phyloP scores from a whole-genome alignment of 2,113 vertebrate species.

The Nanorana parkeri region DNA sequence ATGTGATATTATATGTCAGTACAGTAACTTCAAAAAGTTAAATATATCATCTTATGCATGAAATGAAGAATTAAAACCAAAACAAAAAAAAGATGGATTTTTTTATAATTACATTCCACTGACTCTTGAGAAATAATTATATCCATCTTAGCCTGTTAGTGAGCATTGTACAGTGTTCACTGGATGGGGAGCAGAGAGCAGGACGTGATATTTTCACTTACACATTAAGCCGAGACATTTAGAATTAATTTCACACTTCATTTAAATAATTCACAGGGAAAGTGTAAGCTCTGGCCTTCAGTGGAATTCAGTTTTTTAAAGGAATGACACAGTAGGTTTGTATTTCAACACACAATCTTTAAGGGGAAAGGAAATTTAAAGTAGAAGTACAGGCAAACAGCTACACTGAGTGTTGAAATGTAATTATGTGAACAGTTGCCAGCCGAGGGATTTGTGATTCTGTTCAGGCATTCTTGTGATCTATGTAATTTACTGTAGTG shows the following conservation, averaged over 20 bases:
- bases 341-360: neutral
- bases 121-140: neutral
- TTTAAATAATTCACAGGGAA: conserved; percentile 32
- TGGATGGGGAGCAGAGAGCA: conserved; percentile 12
- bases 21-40: too few species aligned
- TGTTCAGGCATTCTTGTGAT: too few species aligned
- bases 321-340: neutral
- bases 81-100: neutral
- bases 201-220: conserved; percentile 34
- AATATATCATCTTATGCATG: too few species aligned
- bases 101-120: neutral
- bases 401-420: too few species aligned
- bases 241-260: conserved; percentile 48
- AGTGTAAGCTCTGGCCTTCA: conserved; percentile 2
- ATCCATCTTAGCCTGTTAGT: neutral
- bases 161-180: conserved; percentile 5
- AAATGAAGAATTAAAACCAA: too few species aligned
- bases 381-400: too few species aligned
- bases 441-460: too few species aligned
- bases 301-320: conserved; percentile 28
- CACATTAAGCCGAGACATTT: conserved; percentile 29
- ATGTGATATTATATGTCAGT: too few species aligned
- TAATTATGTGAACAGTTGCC: too few species aligned
- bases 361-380: neutral
- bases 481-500: too few species aligned